Evolutionary conservation across 2,888 invertebrate species (phyloP).

Genomic region (Achlya flavicornis): DNA sequence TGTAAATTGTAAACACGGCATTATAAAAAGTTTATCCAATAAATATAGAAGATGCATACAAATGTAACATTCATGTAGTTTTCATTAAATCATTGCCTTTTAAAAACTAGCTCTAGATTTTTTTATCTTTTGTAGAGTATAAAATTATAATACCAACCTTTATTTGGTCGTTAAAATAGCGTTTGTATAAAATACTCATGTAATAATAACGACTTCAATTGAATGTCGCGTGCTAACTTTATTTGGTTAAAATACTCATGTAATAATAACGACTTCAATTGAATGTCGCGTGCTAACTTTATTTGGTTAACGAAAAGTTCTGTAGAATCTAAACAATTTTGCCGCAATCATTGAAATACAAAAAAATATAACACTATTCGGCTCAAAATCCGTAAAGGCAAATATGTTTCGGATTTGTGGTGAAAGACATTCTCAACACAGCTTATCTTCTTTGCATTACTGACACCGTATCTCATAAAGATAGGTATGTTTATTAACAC

Average conservation of each 20-base stretch:
- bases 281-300: background rate
- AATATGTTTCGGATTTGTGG: background rate
- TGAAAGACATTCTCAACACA: background rate
- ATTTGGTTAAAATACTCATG: background rate
- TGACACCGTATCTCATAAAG: background rate
- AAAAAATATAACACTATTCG: background rate
- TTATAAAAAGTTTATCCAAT: background rate
- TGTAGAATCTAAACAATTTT: conserved; percentile 1
- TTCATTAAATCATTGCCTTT: background rate
- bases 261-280: background rate
- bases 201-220: background rate
- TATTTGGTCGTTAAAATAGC: background rate
- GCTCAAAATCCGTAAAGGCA: background rate
- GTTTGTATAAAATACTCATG: background rate
- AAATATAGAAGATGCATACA: background rate
- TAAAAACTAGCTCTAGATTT: background rate
- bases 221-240: background rate
- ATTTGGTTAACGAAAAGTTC: background rate
- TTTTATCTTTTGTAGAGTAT: background rate
- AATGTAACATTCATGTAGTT: background rate
- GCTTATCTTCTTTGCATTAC: background rate
- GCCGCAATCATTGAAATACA: background rate
- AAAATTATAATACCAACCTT: background rate
- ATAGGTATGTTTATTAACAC: background rate
- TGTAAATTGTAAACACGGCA: background rate